Percentiles rank a stretch among this genome's conserved stretches.
phyloP scores from a whole-genome alignment of 2,888 invertebrate species.

The Strigamia crassipes region DNA sequence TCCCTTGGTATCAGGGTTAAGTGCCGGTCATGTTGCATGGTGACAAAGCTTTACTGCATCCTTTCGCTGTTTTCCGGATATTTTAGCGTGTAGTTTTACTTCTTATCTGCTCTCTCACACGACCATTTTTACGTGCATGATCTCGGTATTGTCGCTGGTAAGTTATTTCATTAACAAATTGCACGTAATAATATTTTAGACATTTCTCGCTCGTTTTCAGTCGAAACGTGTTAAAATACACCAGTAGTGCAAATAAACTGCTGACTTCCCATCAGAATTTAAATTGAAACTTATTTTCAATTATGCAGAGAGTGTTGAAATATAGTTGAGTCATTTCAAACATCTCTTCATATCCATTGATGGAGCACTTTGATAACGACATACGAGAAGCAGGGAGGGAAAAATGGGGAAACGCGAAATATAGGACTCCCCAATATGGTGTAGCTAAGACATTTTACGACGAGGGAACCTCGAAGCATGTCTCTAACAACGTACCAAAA shows the following conservation, averaged over 20 bases:
- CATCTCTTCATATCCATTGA: slow-evolving; percentile 2
- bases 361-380: slow-evolving; percentile 15
- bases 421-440: slow-evolving; percentile 19
- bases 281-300: slow-evolving; percentile 23
- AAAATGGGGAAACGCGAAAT: background rate
- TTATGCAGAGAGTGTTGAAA: background rate
- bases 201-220: too few relatives aligned
- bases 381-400: background rate
- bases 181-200: too few relatives aligned
- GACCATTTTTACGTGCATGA: too few relatives aligned
- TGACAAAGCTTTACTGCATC: too few relatives aligned
- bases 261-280: background rate
- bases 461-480: background rate
- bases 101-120: too few relatives aligned
- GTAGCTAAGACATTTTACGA: slow-evolving; percentile 30
- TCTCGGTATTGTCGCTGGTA: too few relatives aligned
- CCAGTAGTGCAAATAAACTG: background rate
- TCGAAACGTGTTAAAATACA: too few relatives aligned
- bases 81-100: too few relatives aligned
- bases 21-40: too few relatives aligned
- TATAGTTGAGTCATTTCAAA: background rate
- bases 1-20: too few relatives aligned
- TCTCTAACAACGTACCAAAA: slow-evolving; percentile 19
- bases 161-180: too few relatives aligned
- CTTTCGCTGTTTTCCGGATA: too few relatives aligned